These are phyloP conservation scores for Hetaerina titia DNA, from an alignment of 2,888 invertebrate genomes.

Conservation along the genomic window DNA sequence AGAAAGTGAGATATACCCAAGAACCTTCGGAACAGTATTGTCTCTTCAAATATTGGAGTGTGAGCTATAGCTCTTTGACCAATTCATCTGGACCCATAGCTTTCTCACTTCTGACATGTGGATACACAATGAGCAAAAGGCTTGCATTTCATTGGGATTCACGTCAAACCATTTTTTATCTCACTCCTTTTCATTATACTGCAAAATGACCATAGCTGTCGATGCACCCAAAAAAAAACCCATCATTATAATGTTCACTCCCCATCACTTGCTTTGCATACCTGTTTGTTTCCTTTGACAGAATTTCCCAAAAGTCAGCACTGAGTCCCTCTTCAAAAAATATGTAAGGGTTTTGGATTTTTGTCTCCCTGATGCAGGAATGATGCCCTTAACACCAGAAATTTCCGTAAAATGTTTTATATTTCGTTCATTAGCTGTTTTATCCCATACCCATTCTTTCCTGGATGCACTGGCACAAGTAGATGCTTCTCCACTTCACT, in stretches of 20 bases:
- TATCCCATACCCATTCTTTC: too few species aligned
- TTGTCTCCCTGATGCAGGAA: too few species aligned
- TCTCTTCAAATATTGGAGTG: slow-evolving; percentile 71
- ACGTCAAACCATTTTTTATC: slow-evolving; percentile 69
- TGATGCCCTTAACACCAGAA: too few species aligned
- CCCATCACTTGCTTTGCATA: not conserved
- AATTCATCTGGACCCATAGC: slow-evolving; percentile 71
- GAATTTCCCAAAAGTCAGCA: not conserved
- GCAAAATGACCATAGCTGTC: too few species aligned
- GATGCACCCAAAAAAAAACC: too few species aligned
- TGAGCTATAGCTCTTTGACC: slow-evolving; percentile 71
- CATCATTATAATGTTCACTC: too few species aligned
- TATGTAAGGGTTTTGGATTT: not conserved
- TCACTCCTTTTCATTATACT: slow-evolving; percentile 73
- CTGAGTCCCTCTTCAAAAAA: not conserved
- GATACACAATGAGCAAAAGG: slow-evolving; percentile 72
- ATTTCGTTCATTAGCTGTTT: too few species aligned
- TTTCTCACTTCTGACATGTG: slow-evolving; percentile 72
- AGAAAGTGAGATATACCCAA: slow-evolving; percentile 69
- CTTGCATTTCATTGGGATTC: slow-evolving; percentile 71
- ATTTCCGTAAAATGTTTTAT: too few species aligned
- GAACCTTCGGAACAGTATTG: too few species aligned
- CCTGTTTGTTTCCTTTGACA: not conserved
- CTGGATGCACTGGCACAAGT: too few species aligned
- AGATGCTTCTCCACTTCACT: too few species aligned